Conservation (phyloP, 2,113 vertebrate species). For the Zosterops hypoxanthus region DNA sequence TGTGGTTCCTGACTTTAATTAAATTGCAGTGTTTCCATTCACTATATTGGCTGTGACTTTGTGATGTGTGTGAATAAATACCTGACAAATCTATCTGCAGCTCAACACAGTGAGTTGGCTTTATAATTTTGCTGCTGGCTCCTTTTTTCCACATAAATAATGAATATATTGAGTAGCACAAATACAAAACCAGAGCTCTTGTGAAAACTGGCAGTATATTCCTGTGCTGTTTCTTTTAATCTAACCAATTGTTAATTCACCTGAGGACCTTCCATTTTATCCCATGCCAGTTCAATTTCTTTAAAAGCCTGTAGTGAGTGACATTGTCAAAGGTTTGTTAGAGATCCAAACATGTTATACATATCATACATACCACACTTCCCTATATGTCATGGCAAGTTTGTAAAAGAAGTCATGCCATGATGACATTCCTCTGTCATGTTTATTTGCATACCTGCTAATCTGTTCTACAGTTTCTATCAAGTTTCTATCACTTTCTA, state of each 20-base stretch:
- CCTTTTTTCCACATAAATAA: background rate
- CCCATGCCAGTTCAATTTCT: constrained; percentile 5
- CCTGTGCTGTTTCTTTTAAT: background rate
- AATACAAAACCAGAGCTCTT: background rate
- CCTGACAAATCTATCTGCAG: background rate
- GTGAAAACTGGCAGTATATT: background rate
- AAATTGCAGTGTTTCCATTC: background rate
- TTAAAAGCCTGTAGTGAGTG: background rate
- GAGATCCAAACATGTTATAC: background rate
- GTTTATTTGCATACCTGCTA: background rate
- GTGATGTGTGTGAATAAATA: background rate
- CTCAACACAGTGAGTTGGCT: background rate
- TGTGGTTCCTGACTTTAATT: background rate
- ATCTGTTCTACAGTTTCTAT: background rate
- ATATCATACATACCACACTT: background rate
- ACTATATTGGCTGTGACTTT: background rate
- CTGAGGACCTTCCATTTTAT: background rate
- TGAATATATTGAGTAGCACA: background rate
- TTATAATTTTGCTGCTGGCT: background rate
- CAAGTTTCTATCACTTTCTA: background rate
- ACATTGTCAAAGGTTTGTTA: background rate
- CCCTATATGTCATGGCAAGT: background rate
- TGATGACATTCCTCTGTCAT: background rate
- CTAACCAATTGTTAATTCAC: background rate
- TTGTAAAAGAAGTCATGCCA: background rate